Conservation (phyloP, 2,113 vertebrate species). For the Alces alces region DNA sequence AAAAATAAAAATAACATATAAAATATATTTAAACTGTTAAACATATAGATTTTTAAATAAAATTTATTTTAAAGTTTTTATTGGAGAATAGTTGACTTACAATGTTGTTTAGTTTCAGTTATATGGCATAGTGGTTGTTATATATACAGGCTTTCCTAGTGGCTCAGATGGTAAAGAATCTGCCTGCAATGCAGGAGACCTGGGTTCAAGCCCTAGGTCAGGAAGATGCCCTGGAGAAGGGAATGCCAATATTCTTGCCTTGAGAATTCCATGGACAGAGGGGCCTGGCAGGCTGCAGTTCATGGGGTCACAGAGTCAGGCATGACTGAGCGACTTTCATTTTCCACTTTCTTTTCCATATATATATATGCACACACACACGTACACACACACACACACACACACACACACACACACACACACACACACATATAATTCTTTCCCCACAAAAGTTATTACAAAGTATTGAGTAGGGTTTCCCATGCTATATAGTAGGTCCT, state of each 20-base stretch:
- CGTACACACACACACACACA: not conserved
- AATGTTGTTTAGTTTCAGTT: not conserved
- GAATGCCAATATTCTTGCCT: not conserved
- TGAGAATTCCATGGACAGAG: not conserved
- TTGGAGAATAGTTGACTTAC: not conserved
- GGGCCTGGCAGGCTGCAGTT: not conserved
- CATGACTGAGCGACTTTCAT: not conserved
- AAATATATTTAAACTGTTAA: not conserved
- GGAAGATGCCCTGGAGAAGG: not conserved
- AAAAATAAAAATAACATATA: not conserved
- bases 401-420: not conserved
- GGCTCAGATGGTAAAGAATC: not conserved
- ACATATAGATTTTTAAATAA: not conserved
- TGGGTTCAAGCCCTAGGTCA: accelerated
- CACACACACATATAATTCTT: not conserved
- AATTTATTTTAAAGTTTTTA: not conserved
- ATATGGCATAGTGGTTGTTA: not conserved
- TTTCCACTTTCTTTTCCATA: too few species aligned
- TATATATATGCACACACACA: not conserved
- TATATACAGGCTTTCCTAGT: not conserved
- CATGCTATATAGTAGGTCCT: not conserved
- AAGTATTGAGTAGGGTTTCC: not conserved
- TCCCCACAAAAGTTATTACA: not conserved
- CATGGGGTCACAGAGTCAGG: not conserved
- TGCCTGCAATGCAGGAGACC: not conserved